Conservation (phyloP, 1,140 invertebrate genomes). For the Drosophila guanche region DNA sequence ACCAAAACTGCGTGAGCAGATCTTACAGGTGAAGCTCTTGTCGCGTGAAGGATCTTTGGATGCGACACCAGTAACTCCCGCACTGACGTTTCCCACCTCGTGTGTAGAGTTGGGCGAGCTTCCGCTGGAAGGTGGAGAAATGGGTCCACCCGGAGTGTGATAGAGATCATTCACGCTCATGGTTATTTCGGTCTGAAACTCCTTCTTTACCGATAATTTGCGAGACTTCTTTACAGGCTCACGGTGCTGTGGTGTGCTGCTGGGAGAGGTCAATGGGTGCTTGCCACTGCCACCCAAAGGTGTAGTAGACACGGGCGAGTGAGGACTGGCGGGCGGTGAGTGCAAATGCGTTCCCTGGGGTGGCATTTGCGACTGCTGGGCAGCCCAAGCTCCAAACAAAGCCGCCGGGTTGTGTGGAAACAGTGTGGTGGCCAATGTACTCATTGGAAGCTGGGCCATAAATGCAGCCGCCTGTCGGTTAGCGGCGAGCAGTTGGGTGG, state of each 20-base stretch:
- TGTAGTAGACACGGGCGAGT: constrained; percentile 63
- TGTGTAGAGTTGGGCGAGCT: constrained; percentile 84
- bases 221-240: constrained; percentile 75
- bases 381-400: constrained; percentile 85
- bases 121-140: constrained; percentile 84
- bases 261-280: constrained; percentile 66
- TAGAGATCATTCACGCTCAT: constrained; percentile 77
- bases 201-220: constrained; percentile 83
- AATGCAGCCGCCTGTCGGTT: constrained; percentile 84
- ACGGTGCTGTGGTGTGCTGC: constrained; percentile 70
- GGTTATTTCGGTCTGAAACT: constrained; percentile 74
- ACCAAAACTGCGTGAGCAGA: constrained; percentile 94
- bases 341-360: constrained; percentile 73
- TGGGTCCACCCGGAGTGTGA: constrained; percentile 83
- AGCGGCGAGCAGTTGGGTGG: constrained; percentile 85
- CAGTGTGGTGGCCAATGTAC: constrained; percentile 75
- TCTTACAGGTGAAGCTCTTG: constrained; percentile 93
- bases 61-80: constrained; percentile 67
- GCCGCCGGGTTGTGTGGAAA: constrained; percentile 85
- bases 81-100: constrained; percentile 21
- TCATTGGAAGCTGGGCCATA: constrained; percentile 81
- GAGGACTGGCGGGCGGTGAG: constrained; percentile 75
- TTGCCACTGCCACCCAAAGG: constrained; percentile 50
- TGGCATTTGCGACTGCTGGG: constrained; percentile 74
- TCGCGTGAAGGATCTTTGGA: constrained; percentile 87